Evolutionary conservation across 2,797 vertebrate species (phyloP), one percentile per base, ranked within the genome.

Genomic region (Triplophysa bombifrons): DNA sequence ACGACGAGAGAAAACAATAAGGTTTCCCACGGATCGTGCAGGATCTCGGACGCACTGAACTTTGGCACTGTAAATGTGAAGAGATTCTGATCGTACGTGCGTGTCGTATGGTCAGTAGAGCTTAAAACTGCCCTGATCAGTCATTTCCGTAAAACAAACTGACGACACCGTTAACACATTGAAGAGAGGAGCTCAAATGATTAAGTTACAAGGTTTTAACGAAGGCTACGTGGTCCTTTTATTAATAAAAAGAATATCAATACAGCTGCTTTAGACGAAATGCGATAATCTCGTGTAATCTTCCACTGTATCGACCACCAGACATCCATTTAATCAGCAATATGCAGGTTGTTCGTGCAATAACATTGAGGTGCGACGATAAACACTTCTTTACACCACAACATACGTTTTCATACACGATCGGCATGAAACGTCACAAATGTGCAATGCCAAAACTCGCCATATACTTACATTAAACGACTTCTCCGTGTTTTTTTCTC

Each of bases 381-480:
- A 55, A 55, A 65, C 19, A 13, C 8, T 65, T 5, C 4, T 12
- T 41, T 65, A 65, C 19, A 6, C 10, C 10, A 41, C 10, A 20
- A 9, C 17, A 41, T 30, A 61, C 22, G 22, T 60, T 60, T 60
- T 22, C 56, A 22, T 22, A 22, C 22, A 6, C 12, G 12, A 27
- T 60, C 12, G 22, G 22, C 27, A 60, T 60, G 27, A 61, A 30
- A 34, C 14, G 27, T 30, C 19, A 60, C 11, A 14, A 27, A 22
- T 12, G 3, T 22, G 13, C 1, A 61, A 61, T 34, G 60, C 60
- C 22, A 27, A 25, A 25, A 58, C 17, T 66, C 19, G 46, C 10
- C n/a, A 65, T 8, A 72, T 66, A 79, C 77, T 79, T 48, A 79
- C 77, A 72, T 79, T 38, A 72, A 78, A 72, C 60, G 69, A 44